Base-by-base conservation (phyloP, 2,888 invertebrate species). In the Drosophila affinis region DNA sequence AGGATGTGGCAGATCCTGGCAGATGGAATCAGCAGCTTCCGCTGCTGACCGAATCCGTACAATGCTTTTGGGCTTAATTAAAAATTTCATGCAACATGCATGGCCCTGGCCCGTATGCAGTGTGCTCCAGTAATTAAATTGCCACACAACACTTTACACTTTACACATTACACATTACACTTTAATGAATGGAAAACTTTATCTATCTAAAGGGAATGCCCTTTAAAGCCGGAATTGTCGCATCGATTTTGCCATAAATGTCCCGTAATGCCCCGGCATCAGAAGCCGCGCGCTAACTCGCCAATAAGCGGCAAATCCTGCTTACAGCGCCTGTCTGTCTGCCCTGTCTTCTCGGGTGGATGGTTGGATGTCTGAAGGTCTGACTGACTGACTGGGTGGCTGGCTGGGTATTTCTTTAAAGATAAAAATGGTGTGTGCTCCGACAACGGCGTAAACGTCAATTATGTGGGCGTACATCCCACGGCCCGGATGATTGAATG, bases 281-380 rank as follows among this genome's bases (percentile, higher is more conserved):
- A 47, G 34, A 57, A 46, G 46, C 27, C 29, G 34, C 53, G 67
- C 74, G 62, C 77, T 80, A 72, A 75, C 70, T 73, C 65, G 69
- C 78, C 64, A 82, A 82, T 78, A 84, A 81, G 59, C 81, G 57
- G 77, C 48, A 55, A 79, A 85, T 72, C 79, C 63, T 17, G 47
- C 5, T 55, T 24, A 51, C 14, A 39, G 21, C 47, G 12, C 18
- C 56, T 44, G 48, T 27, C 49, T 29, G 21, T 9, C 34, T n/a
- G 39, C n/a, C 47, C 5, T 21, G 7, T 14, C 9, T 24, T n/a
- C 39, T 39, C 7, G 39, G 39, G 6, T 39, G 14, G 2, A 34
- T 34, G 34, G 34, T 5, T 14, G 32, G 32, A 10, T 39, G 14
- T 12, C 34, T 12, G 34, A 4, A 12, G 4, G 34, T 10, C 34